Evolutionary conservation across 2,113 vertebrate species (phyloP), one percentile per base, ranked within the genome.

Genomic region (Petrocephalus zakoni): DNA sequence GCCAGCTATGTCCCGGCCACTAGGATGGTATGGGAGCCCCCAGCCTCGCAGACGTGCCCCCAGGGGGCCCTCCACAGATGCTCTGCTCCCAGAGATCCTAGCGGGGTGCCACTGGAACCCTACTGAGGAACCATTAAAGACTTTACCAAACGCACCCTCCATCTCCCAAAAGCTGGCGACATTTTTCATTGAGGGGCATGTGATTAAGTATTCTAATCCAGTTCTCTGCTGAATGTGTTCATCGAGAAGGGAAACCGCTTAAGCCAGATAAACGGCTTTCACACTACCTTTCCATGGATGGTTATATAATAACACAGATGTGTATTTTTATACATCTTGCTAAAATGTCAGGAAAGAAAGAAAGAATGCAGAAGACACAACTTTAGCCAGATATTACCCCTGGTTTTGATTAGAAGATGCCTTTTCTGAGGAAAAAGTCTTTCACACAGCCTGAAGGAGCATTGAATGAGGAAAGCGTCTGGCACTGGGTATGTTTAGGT

Each of bases 381-480:
- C 92, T 90, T 92, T 94, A 90, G 92, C 92, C 90, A 89, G 91
- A 91, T 92, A 94, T 93, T 93, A 93, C 93, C 93, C 93, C 92
- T 92, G 94, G 94, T 93, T 94, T 93, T 91, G 92, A 91, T 94
- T 93, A 91, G 93, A 95, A 95, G 92, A 91, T 90, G 88, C 90
- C 91, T 91, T 90, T 92, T 93, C 92, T 91, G 92, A 92, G 93
- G 90, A 90, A 93, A 94, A 90, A 86, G 91, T 94, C 92, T 91
- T 93, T 94, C 82, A 94, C 93, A 91, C 92, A 94, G 95, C 94
- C 95, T 95, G 94, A 93, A 95, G 94, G 94, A 94, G 94, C 91
- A 93, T 93, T 93, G 95, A 95, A 94, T 93, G 94, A 95, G 95
- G 94, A 95, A 96, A 96, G 95, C 91, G 89, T 92, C 93, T 94